Evolutionary conservation across 2,797 vertebrate genomes (phyloP).

Genomic region (Tarsius wallacei): DNA sequence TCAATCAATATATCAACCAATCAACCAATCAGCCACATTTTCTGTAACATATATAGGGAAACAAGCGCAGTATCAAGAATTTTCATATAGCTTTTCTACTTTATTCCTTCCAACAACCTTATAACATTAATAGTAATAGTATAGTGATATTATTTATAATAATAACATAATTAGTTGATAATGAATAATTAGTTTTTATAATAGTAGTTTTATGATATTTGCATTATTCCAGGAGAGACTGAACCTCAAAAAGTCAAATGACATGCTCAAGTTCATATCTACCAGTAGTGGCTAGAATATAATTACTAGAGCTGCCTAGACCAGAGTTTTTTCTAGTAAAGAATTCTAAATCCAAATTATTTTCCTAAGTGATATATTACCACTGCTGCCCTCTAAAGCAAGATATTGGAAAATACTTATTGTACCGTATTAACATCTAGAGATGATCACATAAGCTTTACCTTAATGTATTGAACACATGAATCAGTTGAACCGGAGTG

Average conservation of each 20-base stretch:
- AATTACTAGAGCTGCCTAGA: background rate
- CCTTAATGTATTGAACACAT: background rate
- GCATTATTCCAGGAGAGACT: background rate
- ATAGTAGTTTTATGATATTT: background rate
- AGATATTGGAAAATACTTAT: background rate
- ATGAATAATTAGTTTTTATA: background rate
- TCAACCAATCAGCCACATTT: background rate
- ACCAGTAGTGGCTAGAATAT: background rate
- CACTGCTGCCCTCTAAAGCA: background rate
- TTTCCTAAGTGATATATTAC: constrained; percentile 5
- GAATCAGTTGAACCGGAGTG: background rate
- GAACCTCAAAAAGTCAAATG: constrained; percentile 51
- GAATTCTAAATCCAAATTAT: constrained; percentile 51
- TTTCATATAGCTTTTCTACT: background rate
- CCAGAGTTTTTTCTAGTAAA: constrained; percentile 1
- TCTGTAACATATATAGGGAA: background rate
- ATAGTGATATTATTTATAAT: background rate
- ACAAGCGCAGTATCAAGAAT: background rate
- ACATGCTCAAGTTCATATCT: background rate
- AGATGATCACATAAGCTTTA: background rate
- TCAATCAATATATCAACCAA: background rate
- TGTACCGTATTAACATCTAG: background rate
- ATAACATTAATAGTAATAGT: background rate
- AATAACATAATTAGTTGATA: background rate
- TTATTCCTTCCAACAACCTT: background rate